Evolutionary conservation across 1,140 invertebrate species (phyloP), one percentile per base, ranked within the genome.

Genomic region (Nephila pilipes): DNA sequence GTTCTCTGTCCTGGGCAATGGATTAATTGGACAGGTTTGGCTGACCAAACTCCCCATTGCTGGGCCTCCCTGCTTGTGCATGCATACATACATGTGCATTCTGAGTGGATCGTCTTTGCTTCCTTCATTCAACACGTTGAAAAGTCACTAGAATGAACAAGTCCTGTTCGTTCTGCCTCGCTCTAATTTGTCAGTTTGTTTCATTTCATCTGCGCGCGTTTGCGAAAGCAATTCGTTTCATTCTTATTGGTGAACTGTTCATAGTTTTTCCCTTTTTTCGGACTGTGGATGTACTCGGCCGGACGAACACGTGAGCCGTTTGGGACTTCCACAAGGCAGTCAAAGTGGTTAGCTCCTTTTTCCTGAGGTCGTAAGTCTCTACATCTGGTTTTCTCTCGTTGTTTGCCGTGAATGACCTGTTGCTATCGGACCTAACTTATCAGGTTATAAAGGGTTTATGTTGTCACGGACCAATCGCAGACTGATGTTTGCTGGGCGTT

Each of bases 11-110:
- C 92, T 65, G 92, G 92, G 92, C 92, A 60, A 58, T 63, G 75
- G 87, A 93, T 93, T 93, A 93, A 93, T 93, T 93, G 92, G 92
- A 93, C 92, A 93, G 87, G 92, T 93, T 93, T 89, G 87, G 87
- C 87, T 93, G 92, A 93, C 85, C 92, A 93, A 93, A 93, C 90
- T 92, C 90, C 90, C 90, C 75, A 55, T 65, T n/a, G 57, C 58
- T 14, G 90, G 90, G 90, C 90, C 90, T 92, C 90, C 90, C 75
- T 32, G 60, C 60, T 55, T 83, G 81, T 92, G 46, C 81, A 85
- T 92, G 63, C 80, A 91, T 91, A 54, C 90, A 85, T 90, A 25
- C 90, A 83, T 91, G n/a, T n/a, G 46, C 58, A 46, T 81, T 87
- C 69, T 90, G 88, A 90, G 88, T 80, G 88, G 69, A 80, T 90